Conservation (phyloP, 2,797 vertebrate species). For the Tokudaia muenninki region DNA sequence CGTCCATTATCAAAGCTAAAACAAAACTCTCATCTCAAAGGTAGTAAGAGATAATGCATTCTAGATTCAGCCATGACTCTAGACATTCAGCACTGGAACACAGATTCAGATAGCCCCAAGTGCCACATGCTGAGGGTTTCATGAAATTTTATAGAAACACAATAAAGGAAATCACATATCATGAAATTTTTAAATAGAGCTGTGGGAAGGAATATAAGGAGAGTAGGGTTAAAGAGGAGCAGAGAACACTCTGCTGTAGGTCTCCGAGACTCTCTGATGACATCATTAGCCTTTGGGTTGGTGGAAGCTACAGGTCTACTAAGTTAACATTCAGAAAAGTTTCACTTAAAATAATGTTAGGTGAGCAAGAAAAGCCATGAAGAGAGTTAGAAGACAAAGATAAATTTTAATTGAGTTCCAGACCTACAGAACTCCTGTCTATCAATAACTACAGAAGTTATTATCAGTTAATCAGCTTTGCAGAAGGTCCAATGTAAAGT, state of each 20-base stretch:
- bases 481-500: neutral
- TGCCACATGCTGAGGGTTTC: neutral
- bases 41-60: neutral
- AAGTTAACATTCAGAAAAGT: neutral
- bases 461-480: neutral
- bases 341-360: neutral
- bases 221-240: neutral
- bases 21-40: neutral
- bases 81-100: neutral
- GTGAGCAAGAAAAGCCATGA: neutral
- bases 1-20: neutral
- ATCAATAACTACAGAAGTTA: neutral
- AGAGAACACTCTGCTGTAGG: no score
- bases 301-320: neutral
- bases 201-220: neutral
- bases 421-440: neutral
- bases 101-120: neutral
- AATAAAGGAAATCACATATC: neutral
- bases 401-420: neutral
- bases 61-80: neutral
- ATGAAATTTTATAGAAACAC: neutral
- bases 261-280: no score
- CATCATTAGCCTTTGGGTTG: neutral
- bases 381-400: neutral
- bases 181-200: neutral